Percentiles rank a stretch among this genome's conserved stretches.
Evolutionary conservation across 2,888 invertebrate species (phyloP).

Genomic region (Dysmachus trigonus): DNA sequence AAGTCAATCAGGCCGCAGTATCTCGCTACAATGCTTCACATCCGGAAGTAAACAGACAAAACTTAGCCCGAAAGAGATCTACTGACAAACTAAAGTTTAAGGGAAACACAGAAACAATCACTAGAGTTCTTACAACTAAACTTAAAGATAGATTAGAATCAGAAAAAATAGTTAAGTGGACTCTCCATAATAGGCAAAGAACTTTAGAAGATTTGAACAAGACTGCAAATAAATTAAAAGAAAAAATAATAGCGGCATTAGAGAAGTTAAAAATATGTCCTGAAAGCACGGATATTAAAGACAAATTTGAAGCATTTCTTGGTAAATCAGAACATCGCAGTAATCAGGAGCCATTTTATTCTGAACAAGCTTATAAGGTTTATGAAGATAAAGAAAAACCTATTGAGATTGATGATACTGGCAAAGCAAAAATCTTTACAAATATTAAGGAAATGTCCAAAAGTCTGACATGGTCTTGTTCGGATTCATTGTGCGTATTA

Average conservation of each 20-base stretch:
- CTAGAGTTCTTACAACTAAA: neutral
- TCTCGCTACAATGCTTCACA: neutral
- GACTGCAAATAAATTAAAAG: neutral
- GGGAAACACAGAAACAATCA: neutral
- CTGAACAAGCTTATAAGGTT: no score
- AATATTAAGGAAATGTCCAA: no score
- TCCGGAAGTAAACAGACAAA: neutral
- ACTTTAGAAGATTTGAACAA: neutral
- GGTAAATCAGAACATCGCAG: neutral
- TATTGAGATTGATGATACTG: no score
- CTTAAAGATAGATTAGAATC: conserved; percentile 3
- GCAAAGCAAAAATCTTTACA: no score
- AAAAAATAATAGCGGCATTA: conserved; percentile 2
- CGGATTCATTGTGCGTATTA: no score
- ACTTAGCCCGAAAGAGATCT: neutral
- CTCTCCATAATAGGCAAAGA: neutral
- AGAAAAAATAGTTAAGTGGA: conserved; percentile 10
- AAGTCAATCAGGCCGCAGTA: neutral
- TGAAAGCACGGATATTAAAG: neutral
- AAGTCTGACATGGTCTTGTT: no score
- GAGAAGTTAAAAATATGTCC: conserved; percentile 1
- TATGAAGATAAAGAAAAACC: no score
- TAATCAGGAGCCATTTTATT: conserved; percentile 8
- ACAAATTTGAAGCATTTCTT: neutral
- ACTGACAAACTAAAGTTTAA: neutral